These are phyloP conservation scores for Drosophila borealis DNA, from an alignment of 2,888 invertebrate species.

Conservation along the genomic window DNA sequence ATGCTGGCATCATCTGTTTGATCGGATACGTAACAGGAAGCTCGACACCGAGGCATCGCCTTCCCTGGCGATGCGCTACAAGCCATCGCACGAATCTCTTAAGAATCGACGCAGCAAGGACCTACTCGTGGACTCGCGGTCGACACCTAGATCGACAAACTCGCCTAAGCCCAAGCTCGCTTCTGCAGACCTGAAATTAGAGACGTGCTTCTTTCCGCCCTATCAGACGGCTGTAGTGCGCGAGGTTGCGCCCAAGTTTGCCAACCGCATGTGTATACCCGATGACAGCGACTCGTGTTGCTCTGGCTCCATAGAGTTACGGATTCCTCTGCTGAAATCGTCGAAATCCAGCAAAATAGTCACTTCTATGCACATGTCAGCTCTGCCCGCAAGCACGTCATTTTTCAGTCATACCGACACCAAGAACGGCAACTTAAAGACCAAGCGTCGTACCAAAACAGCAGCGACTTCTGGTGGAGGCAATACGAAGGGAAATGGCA, in stretches of 20 bases:
- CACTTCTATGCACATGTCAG: background rate
- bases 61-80: constrained; percentile 66
- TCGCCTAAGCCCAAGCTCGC: constrained; percentile 3
- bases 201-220: constrained; percentile 65
- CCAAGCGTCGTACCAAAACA: constrained; percentile 34
- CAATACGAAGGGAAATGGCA: background rate
- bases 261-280: constrained; percentile 39
- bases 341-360: constrained; percentile 4
- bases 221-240: constrained; percentile 67
- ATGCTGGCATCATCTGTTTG: constrained; percentile 53
- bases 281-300: constrained; percentile 58
- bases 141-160: constrained; percentile 3
- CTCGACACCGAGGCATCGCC: constrained; percentile 9
- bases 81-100: constrained; percentile 66
- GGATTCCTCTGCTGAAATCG: constrained; percentile 32
- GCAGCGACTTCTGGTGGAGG: constrained; percentile 10
- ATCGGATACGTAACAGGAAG: constrained; percentile 31
- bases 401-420: constrained; percentile 7
- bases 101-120: constrained; percentile 47
- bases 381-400: constrained; percentile 13
- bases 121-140: background rate
- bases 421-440: background rate
- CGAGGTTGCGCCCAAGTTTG: constrained; percentile 65
- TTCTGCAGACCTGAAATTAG: constrained; percentile 46
- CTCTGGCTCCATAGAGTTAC: constrained; percentile 45